Evolutionary conservation across 37 sponge, comb jelly and placozoan genomes (phyloP), one percentile per base, ranked within the genome.

Genomic region (Haliclona indistincta): DNA sequence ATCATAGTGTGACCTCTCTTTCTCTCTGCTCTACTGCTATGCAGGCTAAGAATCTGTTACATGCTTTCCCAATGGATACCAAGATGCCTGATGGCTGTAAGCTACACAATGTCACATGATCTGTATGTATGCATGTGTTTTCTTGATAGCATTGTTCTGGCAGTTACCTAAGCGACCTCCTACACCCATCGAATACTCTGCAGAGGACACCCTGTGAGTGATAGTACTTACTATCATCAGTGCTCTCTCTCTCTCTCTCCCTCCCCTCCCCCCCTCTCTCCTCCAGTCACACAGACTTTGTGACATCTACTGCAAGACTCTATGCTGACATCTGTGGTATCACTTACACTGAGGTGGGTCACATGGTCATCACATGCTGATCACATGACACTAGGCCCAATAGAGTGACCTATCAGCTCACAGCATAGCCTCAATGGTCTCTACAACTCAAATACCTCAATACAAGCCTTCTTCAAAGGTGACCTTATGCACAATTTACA

Each of bases 91-190:
- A 96, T 83, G 97, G 97, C 54, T 80, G 95, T 94, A 63, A 83
- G 91, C 36, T 4, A 45, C 1, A 30, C 3, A 32, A n/a, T 35
- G 2, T 17, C 19, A 53, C 19, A 64, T 30, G 34, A n/a, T n/a
- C n/a, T n/a, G n/a, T n/a, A n/a, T n/a, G n/a, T 2, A 23, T 70
- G 61, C 3, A 15, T 8, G 28, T 65, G 56, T 1, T 29, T 6
- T 3, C 58, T 44, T 62, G n/a, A 33, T 64, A 86, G 94, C 93
- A 68, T 78, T 83, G 1, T 98, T 98, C 73, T 98, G 99, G 99
- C 89, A 91, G 70, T 83, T 84, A 13, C 95, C 99, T 22, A 95
- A 93, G 71, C 42, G 99, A 38, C 89, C 92, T 44, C 99, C 99
- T 17, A 78, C 34, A 4, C 91, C 89, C 56, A 60, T 95, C 30